A percentile compares a stretch with the other conserved stretches of the same genome.
phyloP scores from a whole-genome alignment of 2,797 vertebrate genomes.

The Varecia variegata region DNA sequence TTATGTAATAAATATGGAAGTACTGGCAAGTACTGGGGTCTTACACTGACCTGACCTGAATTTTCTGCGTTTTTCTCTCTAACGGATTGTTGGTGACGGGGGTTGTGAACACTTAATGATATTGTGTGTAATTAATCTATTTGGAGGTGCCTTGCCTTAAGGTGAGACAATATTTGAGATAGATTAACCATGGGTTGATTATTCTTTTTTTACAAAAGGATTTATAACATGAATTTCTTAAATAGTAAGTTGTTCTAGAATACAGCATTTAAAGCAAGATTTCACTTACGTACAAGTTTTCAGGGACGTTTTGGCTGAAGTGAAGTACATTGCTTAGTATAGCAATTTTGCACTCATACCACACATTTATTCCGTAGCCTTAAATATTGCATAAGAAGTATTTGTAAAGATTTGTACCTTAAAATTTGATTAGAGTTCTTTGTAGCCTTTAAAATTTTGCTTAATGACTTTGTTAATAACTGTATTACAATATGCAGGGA shows the following conservation, averaged over 20 bases:
- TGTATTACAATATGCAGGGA: background rate
- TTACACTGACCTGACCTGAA: background rate
- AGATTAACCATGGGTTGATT: slow-evolving; percentile 12
- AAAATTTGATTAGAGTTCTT: slow-evolving; percentile 41
- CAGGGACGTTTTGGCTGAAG: background rate
- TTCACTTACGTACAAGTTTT: background rate
- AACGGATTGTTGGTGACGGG: background rate
- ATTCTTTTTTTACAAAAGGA: slow-evolving; percentile 35
- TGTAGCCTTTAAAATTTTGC: slow-evolving; percentile 42
- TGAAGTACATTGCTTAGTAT: background rate
- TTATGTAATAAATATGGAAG: background rate
- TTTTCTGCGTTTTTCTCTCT: slow-evolving; percentile 6
- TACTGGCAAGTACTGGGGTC: background rate
- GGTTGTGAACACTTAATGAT: slow-evolving; percentile 31
- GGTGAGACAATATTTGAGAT: slow-evolving; percentile 32
- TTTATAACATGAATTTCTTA: background rate
- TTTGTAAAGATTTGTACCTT: slow-evolving; percentile 20
- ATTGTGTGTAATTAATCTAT: slow-evolving; percentile 47
- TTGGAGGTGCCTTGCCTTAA: slow-evolving; percentile 31
- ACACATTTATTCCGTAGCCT: background rate
- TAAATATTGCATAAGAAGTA: background rate
- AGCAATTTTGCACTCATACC: background rate
- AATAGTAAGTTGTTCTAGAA: background rate
- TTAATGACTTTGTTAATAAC: slow-evolving; percentile 48
- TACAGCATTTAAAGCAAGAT: background rate